Percentiles rank a stretch among this genome's conserved stretches.
phyloP scores from a whole-genome alignment of 30 jellyfish, hydroid and myxozoan species.

The Hydractinia echinata region DNA sequence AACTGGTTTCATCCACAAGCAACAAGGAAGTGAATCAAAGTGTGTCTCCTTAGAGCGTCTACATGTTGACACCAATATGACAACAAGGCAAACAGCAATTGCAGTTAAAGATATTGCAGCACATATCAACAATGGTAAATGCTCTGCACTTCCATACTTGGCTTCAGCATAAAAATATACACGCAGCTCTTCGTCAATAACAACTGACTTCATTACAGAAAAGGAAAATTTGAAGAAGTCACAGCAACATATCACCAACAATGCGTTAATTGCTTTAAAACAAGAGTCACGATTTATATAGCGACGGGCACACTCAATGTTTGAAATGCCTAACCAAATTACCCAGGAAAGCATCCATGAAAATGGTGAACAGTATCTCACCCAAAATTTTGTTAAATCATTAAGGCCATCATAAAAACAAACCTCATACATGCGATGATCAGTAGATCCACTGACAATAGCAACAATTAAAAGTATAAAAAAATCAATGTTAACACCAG shows the following conservation, averaged over 20 bases:
- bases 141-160: not conserved
- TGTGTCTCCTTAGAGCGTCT: not conserved
- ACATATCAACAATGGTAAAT: not conserved
- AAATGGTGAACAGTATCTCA: not conserved
- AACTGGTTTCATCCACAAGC: too few relatives aligned
- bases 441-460: not conserved
- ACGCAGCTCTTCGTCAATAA: not conserved
- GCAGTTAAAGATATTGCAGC: not conserved
- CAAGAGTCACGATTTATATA: not conserved
- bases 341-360: not conserved
- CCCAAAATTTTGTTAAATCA: conserved; percentile 11
- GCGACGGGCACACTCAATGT: not conserved
- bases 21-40: too few relatives aligned
- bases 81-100: not conserved
- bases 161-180: conserved; percentile 13
- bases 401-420: conserved; percentile 24
- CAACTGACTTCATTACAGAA: not conserved
- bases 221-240: not conserved
- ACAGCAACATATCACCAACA: conserved; percentile 5
- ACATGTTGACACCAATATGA: not conserved
- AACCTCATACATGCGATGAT: not conserved
- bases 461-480: not conserved
- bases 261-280: not conserved
- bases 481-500: not conserved
- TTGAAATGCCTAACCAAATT: not conserved